These are phyloP conservation scores for Melanotaenia parkinsoni DNA, from an alignment of 2,797 vertebrate species.

Conservation along the genomic window DNA sequence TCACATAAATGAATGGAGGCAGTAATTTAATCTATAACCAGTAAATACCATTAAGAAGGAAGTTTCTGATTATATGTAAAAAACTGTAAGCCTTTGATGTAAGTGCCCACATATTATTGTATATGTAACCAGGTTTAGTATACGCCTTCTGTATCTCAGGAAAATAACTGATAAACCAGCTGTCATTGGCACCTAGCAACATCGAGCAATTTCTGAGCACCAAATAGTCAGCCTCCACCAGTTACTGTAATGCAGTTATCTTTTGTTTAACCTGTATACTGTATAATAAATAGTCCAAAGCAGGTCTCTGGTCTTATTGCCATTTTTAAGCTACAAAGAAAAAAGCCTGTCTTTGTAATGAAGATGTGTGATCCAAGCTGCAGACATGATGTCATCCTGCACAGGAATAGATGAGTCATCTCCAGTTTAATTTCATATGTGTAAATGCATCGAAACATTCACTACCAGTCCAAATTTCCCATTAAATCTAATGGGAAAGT, in stretches of 20 bases:
- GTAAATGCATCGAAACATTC: not conserved
- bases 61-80: constrained; percentile 38
- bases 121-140: constrained; percentile 52
- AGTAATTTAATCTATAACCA: constrained; percentile 15
- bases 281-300: constrained; percentile 26
- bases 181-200: constrained; percentile 42
- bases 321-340: constrained; percentile 7
- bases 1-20: constrained; percentile 28
- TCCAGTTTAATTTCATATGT: not conserved
- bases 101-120: constrained; percentile 43
- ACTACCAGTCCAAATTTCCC: not conserved
- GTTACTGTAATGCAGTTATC: not conserved
- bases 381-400: not conserved
- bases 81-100: constrained; percentile 45
- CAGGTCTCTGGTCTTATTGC: constrained; percentile 18
- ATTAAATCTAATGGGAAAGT: no score
- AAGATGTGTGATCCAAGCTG: not conserved
- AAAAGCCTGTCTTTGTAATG: not conserved
- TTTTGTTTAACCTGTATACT: constrained; percentile 11
- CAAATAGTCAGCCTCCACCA: constrained; percentile 5
- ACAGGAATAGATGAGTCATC: not conserved
- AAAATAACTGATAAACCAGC: constrained; percentile 63
- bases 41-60: not conserved
- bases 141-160: constrained; percentile 74
- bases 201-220: constrained; percentile 26